These are phyloP conservation scores for Plusia festucae DNA, from an alignment of 2,888 invertebrate genomes.

Conservation along the genomic window DNA sequence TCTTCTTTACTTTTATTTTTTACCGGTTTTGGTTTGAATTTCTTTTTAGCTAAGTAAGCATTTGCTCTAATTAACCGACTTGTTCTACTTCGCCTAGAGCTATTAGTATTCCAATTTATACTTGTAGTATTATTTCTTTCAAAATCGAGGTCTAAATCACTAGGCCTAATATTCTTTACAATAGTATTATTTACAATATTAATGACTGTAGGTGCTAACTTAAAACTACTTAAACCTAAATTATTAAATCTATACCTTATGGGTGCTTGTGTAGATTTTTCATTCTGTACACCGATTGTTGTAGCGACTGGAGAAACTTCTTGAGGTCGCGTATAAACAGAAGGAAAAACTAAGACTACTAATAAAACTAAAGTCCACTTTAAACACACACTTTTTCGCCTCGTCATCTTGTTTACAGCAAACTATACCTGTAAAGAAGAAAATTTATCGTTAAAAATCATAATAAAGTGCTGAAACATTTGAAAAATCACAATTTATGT, in stretches of 20 bases:
- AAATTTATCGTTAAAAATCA: slow-evolving; percentile 47
- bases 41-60: slow-evolving; percentile 54
- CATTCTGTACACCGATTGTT: slow-evolving; percentile 64
- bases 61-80: slow-evolving; percentile 57
- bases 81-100: slow-evolving; percentile 45
- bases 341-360: slow-evolving; percentile 76
- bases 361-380: slow-evolving; percentile 85
- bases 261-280: slow-evolving; percentile 72
- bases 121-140: neutral
- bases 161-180: slow-evolving; percentile 7
- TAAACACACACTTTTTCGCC: slow-evolving; percentile 81
- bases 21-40: slow-evolving; percentile 51
- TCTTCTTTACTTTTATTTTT: slow-evolving; percentile 34
- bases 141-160: neutral
- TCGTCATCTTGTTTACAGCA: slow-evolving; percentile 76
- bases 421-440: slow-evolving; percentile 80
- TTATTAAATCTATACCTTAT: slow-evolving; percentile 81
- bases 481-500: neutral
- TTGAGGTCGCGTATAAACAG: slow-evolving; percentile 80
- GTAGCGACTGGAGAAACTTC: slow-evolving; percentile 62
- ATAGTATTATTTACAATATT: slow-evolving; percentile 56
- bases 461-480: neutral
- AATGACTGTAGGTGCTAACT: slow-evolving; percentile 64
- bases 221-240: slow-evolving; percentile 59
- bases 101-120: neutral